Evolutionary conservation across 92 coral and sea anemone species (phyloP).

Genomic region (Muricea muricata): DNA sequence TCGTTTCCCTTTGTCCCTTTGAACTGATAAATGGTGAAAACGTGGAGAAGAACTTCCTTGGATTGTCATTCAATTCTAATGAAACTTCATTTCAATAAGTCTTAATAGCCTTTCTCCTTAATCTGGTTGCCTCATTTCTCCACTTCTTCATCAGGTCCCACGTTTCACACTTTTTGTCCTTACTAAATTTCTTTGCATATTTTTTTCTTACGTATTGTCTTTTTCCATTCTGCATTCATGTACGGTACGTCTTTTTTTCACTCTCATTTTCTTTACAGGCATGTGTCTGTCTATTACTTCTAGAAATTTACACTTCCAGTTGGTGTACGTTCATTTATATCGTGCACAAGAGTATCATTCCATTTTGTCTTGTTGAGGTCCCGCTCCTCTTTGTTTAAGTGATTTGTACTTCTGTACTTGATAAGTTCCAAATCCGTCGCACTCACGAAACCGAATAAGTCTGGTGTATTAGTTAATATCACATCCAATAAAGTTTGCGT

Average conservation of each 20-base stretch:
- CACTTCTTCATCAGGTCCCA: slow-evolving; percentile 58
- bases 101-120: slow-evolving; percentile 59
- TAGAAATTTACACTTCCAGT: too few relatives aligned
- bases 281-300: slow-evolving; percentile 4
- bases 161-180: slow-evolving; percentile 4
- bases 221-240: slow-evolving; percentile 64
- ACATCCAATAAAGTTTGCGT: not conserved
- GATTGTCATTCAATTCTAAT: slow-evolving; percentile 44
- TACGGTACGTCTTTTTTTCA: slow-evolving; percentile 51
- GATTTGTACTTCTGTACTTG: not conserved
- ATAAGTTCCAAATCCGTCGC: too few relatives aligned
- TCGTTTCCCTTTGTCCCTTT: slow-evolving; percentile 27
- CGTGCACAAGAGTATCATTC: not conserved
- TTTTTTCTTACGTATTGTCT: slow-evolving; percentile 59
- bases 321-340: too few relatives aligned
- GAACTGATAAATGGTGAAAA: slow-evolving; percentile 53
- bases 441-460: not conserved
- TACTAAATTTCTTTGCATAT: slow-evolving; percentile 60
- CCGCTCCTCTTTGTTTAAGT: not conserved
- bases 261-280: slow-evolving; percentile 54
- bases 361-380: slow-evolving; percentile 3
- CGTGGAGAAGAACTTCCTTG: slow-evolving; percentile 53
- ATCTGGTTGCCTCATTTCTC: slow-evolving; percentile 51
- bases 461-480: not conserved
- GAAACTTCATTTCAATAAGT: slow-evolving; percentile 50